These are phyloP conservation scores for Synergus gifuensis DNA, from an alignment of 2,888 invertebrate genomes.

Conservation along the genomic window DNA sequence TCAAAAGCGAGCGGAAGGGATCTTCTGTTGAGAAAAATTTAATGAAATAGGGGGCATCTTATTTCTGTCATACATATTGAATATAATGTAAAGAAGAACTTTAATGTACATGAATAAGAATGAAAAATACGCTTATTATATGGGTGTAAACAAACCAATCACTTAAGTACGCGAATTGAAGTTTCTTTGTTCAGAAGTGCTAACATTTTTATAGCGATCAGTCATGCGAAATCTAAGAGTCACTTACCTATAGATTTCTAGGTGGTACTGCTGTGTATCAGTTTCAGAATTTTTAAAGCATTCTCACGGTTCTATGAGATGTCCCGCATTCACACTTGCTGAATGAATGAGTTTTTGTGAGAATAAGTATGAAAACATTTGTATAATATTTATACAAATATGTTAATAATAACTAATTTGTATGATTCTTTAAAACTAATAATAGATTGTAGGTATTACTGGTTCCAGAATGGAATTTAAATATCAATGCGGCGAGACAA, in stretches of 20 bases:
- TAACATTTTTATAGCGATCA: conserved; percentile 67
- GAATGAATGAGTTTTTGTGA: no score
- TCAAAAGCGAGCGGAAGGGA: no score
- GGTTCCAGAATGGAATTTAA: no score
- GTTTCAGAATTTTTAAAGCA: conserved; percentile 6
- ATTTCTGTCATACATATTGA: neutral
- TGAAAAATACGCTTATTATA: conserved; percentile 33
- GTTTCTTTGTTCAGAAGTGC: conserved; percentile 58
- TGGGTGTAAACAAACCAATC: conserved; percentile 37
- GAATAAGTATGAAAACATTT: no score
- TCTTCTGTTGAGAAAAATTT: no score
- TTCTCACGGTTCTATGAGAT: conserved; percentile 2
- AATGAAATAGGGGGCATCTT: no score
- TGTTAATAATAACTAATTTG: no score
- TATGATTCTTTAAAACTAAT: no score
- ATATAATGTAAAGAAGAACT: neutral
- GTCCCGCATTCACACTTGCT: neutral
- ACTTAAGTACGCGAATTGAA: neutral
- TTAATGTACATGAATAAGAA: neutral
- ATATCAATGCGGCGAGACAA: no score
- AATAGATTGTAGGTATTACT: no score
- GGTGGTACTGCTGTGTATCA: neutral
- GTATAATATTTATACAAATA: no score
- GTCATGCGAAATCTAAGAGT: conserved; percentile 72
- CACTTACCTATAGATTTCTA: conserved; percentile 57